These are phyloP conservation scores for Hippocampus kuda DNA, from an alignment of 2,797 vertebrate species.

Conservation along the genomic window DNA sequence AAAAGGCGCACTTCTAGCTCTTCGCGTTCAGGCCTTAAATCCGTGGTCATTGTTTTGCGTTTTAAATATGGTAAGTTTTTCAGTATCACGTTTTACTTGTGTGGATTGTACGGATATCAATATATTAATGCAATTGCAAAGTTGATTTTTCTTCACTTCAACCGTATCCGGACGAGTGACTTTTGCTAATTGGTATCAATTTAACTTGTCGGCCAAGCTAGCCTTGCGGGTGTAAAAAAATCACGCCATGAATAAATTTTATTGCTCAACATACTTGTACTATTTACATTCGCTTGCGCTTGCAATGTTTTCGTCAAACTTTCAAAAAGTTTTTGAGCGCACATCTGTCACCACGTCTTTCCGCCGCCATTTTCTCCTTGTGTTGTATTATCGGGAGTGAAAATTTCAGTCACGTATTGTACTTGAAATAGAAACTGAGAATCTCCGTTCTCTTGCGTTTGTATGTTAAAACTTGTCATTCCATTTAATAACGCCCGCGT, in stretches of 20 bases:
- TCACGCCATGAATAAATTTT: not conserved
- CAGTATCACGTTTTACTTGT: not conserved
- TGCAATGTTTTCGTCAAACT: not conserved
- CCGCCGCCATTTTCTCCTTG: not conserved
- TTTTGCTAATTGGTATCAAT: not conserved
- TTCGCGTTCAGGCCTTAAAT: not conserved
- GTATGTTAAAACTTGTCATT: not conserved
- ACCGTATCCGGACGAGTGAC: not conserved
- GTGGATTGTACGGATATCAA: too few species aligned
- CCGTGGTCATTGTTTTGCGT: not conserved
- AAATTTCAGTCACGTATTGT: not conserved
- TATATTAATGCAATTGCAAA: not conserved
- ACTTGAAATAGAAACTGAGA: not conserved
- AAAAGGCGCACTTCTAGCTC: too few species aligned
- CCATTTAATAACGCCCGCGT: not conserved
- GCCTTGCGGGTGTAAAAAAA: not conserved
- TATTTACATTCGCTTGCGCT: too few species aligned
- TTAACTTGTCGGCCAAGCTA: not conserved
- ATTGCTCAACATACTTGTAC: not conserved
- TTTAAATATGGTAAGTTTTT: slow-evolving; percentile 10
- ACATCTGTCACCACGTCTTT: not conserved
- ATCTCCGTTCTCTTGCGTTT: not conserved
- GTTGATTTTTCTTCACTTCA: not conserved
- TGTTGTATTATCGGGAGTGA: not conserved
- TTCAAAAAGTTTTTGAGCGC: not conserved